These are phyloP conservation scores for Rhipidura dahli DNA, from an alignment of 2,113 vertebrate genomes.

Conservation along the genomic window DNA sequence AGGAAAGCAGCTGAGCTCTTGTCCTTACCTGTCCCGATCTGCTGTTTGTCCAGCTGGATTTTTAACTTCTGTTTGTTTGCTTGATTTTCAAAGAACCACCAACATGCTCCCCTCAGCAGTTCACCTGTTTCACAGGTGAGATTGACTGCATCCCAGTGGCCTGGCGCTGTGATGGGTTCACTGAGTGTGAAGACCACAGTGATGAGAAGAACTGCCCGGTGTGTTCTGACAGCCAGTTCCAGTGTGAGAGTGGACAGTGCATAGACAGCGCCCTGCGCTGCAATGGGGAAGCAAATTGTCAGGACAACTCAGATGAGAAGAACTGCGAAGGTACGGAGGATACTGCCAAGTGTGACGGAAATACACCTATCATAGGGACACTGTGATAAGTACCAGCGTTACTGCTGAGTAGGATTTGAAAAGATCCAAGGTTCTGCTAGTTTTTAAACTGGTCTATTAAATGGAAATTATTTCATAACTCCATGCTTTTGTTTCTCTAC, in stretches of 20 bases:
- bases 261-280: constrained; percentile 84
- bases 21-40: neutral
- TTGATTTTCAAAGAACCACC: constrained; percentile 86
- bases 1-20: neutral
- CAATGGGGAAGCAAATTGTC: constrained; percentile 91
- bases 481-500: neutral
- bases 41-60: neutral
- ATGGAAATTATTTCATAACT: neutral
- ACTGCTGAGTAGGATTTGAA: neutral
- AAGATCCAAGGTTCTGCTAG: neutral
- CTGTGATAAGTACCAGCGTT: neutral
- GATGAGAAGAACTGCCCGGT: constrained; percentile 93
- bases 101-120: constrained; percentile 95
- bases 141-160: constrained; percentile 96
- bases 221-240: constrained; percentile 89
- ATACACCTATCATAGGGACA: neutral
- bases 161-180: constrained; percentile 92
- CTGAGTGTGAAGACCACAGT: constrained; percentile 92
- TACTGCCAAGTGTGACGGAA: neutral
- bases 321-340: constrained; percentile 84
- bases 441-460: neutral
- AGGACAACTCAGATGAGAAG: constrained; percentile 93
- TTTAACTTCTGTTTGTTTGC: constrained; percentile 49
- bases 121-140: constrained; percentile 92
- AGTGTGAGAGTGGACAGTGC: constrained; percentile 94